Base-by-base conservation (phyloP, 2,113 vertebrate genomes). In the Charina bottae region DNA sequence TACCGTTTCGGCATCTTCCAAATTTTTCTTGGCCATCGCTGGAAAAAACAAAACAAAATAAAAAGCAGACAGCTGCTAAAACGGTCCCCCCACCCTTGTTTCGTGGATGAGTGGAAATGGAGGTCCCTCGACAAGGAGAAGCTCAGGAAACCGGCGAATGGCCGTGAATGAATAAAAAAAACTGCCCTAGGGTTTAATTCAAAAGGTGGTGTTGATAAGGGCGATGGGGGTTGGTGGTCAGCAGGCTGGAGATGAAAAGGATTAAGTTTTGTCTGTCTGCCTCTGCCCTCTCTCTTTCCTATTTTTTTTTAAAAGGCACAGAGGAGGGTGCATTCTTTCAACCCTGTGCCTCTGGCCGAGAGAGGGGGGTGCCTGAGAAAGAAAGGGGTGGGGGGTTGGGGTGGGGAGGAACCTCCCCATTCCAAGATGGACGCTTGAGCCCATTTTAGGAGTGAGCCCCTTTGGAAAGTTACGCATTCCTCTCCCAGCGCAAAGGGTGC, bases 381-480 rank as follows among this genome's bases (percentile, higher is more conserved):
- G 83, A 85, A 49, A 85, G 54, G 12, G 26, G 15, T 1, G 13
- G 49, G 90, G 0, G 0, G 8, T 56, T 93, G 87, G 92, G 42
- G 28, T 0, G 0, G 55, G 87, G 89, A 91, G 90, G 92, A 49
- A 49, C n/a, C 28, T 72, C 64, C 17, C 17, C 13, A 23, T n/a
- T n/a, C 83, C 93, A 93, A 89, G 56, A 90, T 93, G 94, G 93
- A 94, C 91, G 90, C 94, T 92, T 15, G 33, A 53, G 90, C 26
- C 26, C n/a, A 2, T 0, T 49, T 72, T 59, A 0, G 23, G 11
- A 0, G 8, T 1, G 1, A 46, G 15, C 10, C 42, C n/a, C 28
- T 83, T 88, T 83, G 92, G 90, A 92, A 95, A 96, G 95, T 97
- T 96, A 92, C 88, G 37, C 85, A 4, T 23, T 17, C 23, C 7